phyloP scores from a whole-genome alignment of 1,140 invertebrate genomes.

The Subanguina moxae region DNA sequence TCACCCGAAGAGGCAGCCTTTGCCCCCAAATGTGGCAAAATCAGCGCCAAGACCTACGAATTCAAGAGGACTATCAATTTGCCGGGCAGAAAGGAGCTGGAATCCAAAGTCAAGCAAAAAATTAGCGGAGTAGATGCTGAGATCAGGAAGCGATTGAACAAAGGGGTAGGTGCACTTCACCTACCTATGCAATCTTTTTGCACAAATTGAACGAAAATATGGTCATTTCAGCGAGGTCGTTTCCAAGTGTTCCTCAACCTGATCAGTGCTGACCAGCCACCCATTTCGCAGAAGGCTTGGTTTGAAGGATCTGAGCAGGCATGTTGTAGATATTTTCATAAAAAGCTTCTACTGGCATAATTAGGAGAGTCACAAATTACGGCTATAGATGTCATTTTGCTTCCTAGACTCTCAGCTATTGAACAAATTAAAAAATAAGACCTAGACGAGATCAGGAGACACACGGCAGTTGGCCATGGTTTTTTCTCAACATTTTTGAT shows the following conservation, averaged over 20 bases:
- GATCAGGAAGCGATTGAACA: slow-evolving; percentile 56
- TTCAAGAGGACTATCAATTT: slow-evolving; percentile 56
- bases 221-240: slow-evolving; percentile 49
- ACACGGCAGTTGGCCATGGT: too few species aligned
- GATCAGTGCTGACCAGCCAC: slow-evolving; percentile 52
- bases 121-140: slow-evolving; percentile 57
- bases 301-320: slow-evolving; percentile 56
- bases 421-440: too few species aligned
- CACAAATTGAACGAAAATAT: background rate
- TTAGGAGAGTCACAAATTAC: too few species aligned
- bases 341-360: slow-evolving; percentile 1
- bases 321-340: slow-evolving; percentile 8
- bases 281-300: slow-evolving; percentile 51
- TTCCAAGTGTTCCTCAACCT: slow-evolving; percentile 59
- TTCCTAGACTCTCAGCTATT: too few species aligned
- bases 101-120: slow-evolving; percentile 53
- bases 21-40: slow-evolving; percentile 49
- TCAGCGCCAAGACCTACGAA: slow-evolving; percentile 50
- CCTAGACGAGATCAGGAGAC: too few species aligned
- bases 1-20: slow-evolving; percentile 40
- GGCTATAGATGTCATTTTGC: too few species aligned
- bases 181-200: background rate
- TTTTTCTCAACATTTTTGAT: too few species aligned
- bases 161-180: slow-evolving; percentile 45
- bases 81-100: slow-evolving; percentile 49